Evolutionary conservation across 1,140 invertebrate species (phyloP).

Genomic region (Cydia fagiglandana): DNA sequence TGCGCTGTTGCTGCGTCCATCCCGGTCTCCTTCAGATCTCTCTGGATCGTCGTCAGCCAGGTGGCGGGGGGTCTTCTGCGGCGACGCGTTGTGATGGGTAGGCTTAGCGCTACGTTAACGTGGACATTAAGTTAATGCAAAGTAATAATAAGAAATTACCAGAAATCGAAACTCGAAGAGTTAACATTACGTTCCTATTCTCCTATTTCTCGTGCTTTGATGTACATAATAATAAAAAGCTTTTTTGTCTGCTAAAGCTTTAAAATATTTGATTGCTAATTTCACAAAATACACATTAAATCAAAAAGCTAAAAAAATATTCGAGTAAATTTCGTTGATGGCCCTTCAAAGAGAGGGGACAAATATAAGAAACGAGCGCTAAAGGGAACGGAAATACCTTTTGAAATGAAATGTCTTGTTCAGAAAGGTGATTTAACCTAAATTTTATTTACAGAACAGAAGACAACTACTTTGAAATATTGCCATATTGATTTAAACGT

Average conservation of each 20-base stretch:
- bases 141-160: too few species aligned
- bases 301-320: not conserved
- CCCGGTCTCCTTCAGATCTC: too few species aligned
- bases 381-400: constrained; percentile 22
- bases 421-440: not conserved
- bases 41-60: too few species aligned
- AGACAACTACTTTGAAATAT: not conserved
- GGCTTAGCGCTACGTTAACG: too few species aligned
- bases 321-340: constrained; percentile 13
- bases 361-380: constrained; percentile 13
- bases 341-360: constrained; percentile 17
- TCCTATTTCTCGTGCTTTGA: too few species aligned
- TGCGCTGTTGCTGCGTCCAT: too few species aligned
- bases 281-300: not conserved
- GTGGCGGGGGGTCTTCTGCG: too few species aligned
- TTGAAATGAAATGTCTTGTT: constrained; percentile 23
- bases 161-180: too few species aligned
- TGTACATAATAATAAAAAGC: not conserved
- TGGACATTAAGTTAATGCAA: too few species aligned
- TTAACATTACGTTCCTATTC: too few species aligned
- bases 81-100: too few species aligned
- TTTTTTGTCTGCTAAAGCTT: not conserved
- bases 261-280: not conserved
- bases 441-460: not conserved
- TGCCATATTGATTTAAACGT: not conserved